Conservation (phyloP, 2,113 vertebrate species). For the Myxocyprinus asiaticus region DNA sequence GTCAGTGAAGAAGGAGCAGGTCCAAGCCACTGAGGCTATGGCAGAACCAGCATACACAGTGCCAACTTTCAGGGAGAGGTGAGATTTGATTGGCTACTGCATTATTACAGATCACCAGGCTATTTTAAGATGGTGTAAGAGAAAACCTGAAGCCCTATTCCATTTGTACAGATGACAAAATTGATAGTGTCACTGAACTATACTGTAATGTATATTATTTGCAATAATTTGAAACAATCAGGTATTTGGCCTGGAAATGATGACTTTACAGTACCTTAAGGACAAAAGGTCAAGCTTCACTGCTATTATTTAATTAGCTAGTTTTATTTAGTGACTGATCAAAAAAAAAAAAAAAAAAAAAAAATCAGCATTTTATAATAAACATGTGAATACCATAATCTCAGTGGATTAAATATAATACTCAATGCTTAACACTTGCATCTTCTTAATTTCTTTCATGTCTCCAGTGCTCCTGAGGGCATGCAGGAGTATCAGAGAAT, state of each 20-base stretch:
- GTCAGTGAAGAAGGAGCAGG: slow-evolving; percentile 63
- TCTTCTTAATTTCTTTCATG: no score
- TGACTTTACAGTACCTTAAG: neutral
- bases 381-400: no score
- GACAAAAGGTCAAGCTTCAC: neutral
- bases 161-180: slow-evolving; percentile 39
- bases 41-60: slow-evolving; percentile 74
- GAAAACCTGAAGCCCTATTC: slow-evolving; percentile 50
- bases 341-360: no score
- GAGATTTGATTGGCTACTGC: slow-evolving; percentile 50
- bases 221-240: neutral
- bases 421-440: no score
- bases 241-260: neutral
- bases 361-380: no score
- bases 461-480: slow-evolving; percentile 65
- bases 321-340: no score
- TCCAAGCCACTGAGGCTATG: slow-evolving; percentile 71
- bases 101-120: slow-evolving; percentile 14
- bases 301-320: no score
- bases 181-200: neutral
- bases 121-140: slow-evolving; percentile 57
- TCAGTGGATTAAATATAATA: no score
- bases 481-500: slow-evolving; percentile 76
- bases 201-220: neutral
- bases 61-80: slow-evolving; percentile 77